Percentiles rank a stretch among this genome's conserved stretches.
These are phyloP conservation scores for Dendrolimus kikuchii DNA, from an alignment of 1,140 invertebrate genomes.

Conservation along the genomic window DNA sequence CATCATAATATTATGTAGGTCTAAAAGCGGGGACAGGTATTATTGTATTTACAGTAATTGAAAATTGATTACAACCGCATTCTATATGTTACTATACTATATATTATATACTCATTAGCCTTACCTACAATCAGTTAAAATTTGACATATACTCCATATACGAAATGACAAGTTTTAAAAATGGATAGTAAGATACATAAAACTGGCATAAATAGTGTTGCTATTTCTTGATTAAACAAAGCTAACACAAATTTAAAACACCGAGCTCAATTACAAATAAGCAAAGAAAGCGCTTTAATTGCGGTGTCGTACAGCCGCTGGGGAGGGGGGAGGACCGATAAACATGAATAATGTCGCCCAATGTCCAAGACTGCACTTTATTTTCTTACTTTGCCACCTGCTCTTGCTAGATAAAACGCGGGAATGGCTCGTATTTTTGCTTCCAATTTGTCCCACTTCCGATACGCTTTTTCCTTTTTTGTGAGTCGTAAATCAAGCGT, in stretches of 20 bases:
- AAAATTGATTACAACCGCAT: too few relatives aligned
- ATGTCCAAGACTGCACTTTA: slow-evolving; percentile 60
- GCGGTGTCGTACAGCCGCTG: slow-evolving; percentile 25
- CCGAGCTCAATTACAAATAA: slow-evolving; percentile 22
- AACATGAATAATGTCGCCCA: slow-evolving; percentile 63
- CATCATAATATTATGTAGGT: too few relatives aligned
- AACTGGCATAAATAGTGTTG: neutral
- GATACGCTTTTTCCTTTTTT: neutral
- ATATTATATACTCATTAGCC: too few relatives aligned
- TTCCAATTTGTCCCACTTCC: neutral
- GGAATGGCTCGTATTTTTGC: slow-evolving; percentile 1
- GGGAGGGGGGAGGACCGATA: slow-evolving; percentile 29
- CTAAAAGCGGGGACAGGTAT: too few relatives aligned
- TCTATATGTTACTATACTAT: too few relatives aligned
- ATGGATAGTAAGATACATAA: neutral
- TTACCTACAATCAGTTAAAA: too few relatives aligned
- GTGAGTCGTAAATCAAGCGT: neutral
- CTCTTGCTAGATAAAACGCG: slow-evolving; percentile 38
- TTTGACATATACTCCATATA: too few relatives aligned
- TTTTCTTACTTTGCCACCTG: slow-evolving; percentile 67
- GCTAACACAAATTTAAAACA: slow-evolving; percentile 17
- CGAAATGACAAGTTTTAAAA: neutral
- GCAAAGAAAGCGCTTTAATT: slow-evolving; percentile 49
- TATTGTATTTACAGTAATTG: too few relatives aligned
- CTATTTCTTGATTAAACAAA: slow-evolving; percentile 1